These are phyloP conservation scores for Hydrozoanthus gracilis DNA, from an alignment of 92 coral and sea anemone species.

Conservation along the genomic window DNA sequence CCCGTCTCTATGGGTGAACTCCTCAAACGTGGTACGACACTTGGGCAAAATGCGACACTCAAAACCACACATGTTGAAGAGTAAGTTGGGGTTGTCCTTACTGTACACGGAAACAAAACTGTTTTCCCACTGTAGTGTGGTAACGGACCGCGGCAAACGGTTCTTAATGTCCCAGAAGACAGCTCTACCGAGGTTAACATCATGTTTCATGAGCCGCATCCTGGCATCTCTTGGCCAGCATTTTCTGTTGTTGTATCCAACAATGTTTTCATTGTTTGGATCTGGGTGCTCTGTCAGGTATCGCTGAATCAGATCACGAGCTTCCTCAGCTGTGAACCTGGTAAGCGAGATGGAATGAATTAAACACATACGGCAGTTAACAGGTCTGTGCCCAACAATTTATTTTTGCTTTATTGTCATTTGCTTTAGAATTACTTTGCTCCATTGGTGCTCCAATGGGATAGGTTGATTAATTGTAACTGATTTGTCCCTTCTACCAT, in stretches of 20 bases:
- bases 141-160: conserved; percentile 95
- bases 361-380: background rate
- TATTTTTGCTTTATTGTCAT: too few relatives aligned
- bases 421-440: too few relatives aligned
- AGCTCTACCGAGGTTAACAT: conserved; percentile 97
- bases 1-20: conserved; percentile 97
- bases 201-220: conserved; percentile 99
- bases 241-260: conserved; percentile 99
- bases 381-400: background rate
- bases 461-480: too few relatives aligned
- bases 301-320: conserved; percentile 97
- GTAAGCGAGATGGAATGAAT: background rate
- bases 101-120: conserved; percentile 99
- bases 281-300: conserved; percentile 98
- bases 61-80: conserved; percentile 98
- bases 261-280: conserved; percentile 98
- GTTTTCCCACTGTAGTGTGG: conserved; percentile 94
- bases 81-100: conserved; percentile 94
- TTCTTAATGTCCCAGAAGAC: conserved; percentile 99
- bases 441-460: too few relatives aligned
- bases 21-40: conserved; percentile 97
- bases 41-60: conserved; percentile 97
- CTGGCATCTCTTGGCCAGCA: conserved; percentile 99
- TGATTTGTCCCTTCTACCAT: too few relatives aligned
- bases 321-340: conserved; percentile 96